phyloP scores from a whole-genome alignment of 2,113 vertebrate genomes.

The Sitta europaea region DNA sequence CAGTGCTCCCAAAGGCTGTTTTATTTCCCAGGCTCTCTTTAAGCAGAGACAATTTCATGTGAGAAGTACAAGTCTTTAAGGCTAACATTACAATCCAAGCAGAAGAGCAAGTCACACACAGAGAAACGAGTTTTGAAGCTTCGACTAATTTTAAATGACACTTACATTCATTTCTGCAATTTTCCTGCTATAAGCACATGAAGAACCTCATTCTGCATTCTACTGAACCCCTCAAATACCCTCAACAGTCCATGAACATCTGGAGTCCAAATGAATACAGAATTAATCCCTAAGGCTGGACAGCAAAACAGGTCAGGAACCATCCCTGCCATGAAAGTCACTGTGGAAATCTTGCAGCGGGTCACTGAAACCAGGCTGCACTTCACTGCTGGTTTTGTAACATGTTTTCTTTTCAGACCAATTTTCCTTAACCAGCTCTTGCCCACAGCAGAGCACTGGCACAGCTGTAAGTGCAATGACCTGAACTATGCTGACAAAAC shows the following conservation, averaged over 20 bases:
- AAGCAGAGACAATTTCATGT: not conserved
- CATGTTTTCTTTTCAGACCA: not conserved
- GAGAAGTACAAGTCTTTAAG: constrained; percentile 46
- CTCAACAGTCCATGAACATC: not conserved
- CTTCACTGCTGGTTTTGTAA: not conserved
- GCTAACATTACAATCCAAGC: constrained; percentile 18
- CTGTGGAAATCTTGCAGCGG: not conserved
- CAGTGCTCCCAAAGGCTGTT: constrained; percentile 10
- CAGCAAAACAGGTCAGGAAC: not conserved
- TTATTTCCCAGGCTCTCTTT: constrained; percentile 24
- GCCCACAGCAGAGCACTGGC: not conserved
- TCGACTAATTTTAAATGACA: not conserved
- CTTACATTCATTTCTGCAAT: constrained; percentile 42
- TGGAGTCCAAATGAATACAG: constrained; percentile 3
- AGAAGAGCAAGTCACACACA: not conserved
- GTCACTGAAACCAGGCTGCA: not conserved
- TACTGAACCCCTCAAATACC: not conserved
- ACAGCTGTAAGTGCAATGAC: not conserved
- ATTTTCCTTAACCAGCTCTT: not conserved
- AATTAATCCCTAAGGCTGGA: not conserved
- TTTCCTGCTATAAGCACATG: not conserved
- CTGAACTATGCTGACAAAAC: not conserved
- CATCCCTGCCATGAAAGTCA: not conserved
- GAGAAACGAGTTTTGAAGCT: not conserved
- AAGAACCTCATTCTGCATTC: constrained; percentile 6